Conservation (phyloP, 2,888 invertebrate species). For the Mimachlamys varia region DNA sequence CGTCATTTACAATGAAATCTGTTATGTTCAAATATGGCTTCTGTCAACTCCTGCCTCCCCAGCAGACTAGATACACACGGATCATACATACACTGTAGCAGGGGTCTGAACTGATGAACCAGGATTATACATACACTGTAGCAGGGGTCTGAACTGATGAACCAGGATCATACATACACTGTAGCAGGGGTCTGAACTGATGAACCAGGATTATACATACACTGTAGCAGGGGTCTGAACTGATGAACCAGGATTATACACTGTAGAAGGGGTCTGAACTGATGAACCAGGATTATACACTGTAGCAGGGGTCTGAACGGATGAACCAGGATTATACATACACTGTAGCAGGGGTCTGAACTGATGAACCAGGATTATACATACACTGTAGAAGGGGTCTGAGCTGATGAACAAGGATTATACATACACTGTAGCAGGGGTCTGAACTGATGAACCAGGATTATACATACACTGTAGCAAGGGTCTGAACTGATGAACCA, state of each 20-base stretch:
- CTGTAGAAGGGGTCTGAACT: background rate
- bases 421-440: background rate
- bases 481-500: background rate
- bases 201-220: background rate
- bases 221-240: background rate
- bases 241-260: no score
- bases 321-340: background rate
- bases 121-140: background rate
- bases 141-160: background rate
- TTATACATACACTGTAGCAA: background rate
- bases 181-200: background rate
- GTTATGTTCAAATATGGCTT: conserved; percentile 23
- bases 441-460: background rate
- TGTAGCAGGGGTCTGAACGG: background rate
- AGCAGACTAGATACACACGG: background rate
- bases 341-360: background rate
- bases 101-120: background rate
- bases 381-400: background rate
- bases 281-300: no score
- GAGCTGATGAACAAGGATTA: background rate
- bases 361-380: background rate
- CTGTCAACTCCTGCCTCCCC: conserved; percentile 14
- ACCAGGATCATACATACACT: background rate
- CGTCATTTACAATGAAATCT: conserved; percentile 13
- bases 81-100: background rate